These are phyloP conservation scores for Eleginops maclovinus DNA, from an alignment of 2,113 vertebrate genomes.

Conservation along the genomic window DNA sequence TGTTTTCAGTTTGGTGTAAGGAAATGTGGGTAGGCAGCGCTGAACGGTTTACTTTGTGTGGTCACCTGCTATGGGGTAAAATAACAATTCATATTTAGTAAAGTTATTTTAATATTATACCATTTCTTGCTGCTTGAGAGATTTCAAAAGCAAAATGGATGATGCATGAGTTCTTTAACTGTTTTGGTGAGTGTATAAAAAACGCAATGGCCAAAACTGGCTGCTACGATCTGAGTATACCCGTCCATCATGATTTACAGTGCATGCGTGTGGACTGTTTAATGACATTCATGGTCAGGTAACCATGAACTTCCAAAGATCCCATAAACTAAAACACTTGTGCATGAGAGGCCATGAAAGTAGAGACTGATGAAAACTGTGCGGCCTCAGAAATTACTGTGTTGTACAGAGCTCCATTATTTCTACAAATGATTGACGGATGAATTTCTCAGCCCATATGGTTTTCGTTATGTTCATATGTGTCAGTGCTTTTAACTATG, in stretches of 20 bases:
- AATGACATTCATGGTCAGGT: constrained; percentile 30
- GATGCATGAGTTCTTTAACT: not conserved
- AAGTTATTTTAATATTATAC: not conserved
- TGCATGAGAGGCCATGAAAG: constrained; percentile 32
- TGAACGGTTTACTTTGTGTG: not conserved
- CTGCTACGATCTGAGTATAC: constrained; percentile 10
- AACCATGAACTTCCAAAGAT: constrained; percentile 21
- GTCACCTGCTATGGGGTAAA: constrained; percentile 9
- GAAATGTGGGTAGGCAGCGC: constrained; percentile 1
- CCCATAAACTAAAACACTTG: constrained; percentile 31
- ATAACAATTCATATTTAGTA: constrained; percentile 3
- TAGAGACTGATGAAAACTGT: constrained; percentile 38
- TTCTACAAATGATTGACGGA: constrained; percentile 38
- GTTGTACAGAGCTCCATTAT: not conserved
- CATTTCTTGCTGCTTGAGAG: constrained; percentile 17
- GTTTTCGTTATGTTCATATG: constrained; percentile 11
- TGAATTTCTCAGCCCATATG: not conserved
- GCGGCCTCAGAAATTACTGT: constrained; percentile 28
- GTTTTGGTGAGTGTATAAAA: not conserved
- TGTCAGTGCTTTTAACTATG: not conserved
- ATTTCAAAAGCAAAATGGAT: not conserved
- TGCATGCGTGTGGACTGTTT: not conserved
- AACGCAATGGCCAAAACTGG: not conserved
- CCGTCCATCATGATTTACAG: constrained; percentile 27
- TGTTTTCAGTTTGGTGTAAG: constrained; percentile 4